Evolutionary conservation across 2,888 invertebrate genomes (phyloP).

Genomic region (Plagodis pulveraria): DNA sequence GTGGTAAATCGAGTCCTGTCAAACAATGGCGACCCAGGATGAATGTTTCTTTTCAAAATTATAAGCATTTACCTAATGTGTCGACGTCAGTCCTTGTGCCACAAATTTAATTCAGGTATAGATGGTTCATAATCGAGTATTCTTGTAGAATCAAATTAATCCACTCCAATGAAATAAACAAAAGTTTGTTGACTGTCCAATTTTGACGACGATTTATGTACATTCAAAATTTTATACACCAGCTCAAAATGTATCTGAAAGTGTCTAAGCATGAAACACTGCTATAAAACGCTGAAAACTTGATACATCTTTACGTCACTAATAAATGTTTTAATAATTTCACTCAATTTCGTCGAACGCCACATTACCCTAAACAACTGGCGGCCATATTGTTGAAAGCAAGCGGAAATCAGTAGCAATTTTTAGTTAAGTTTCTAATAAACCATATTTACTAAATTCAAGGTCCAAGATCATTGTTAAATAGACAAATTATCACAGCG

Average conservation of each 20-base stretch:
- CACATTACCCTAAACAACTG: conserved; percentile 85
- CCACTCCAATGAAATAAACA: conserved; percentile 82
- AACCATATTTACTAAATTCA: background rate
- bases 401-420: conserved; percentile 71
- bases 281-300: conserved; percentile 80
- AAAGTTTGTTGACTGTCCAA: conserved; percentile 85
- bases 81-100: conserved; percentile 75
- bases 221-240: conserved; percentile 76
- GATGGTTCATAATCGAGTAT: conserved; percentile 79
- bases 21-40: conserved; percentile 82
- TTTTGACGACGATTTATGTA: conserved; percentile 74
- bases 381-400: conserved; percentile 83
- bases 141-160: conserved; percentile 71
- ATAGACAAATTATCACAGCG: too few species aligned
- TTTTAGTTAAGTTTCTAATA: conserved; percentile 39
- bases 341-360: conserved; percentile 83
- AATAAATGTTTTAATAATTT: conserved; percentile 79
- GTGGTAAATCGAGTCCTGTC: conserved; percentile 61
- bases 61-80: conserved; percentile 77
- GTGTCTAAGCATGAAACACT: conserved; percentile 77
- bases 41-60: conserved; percentile 56
- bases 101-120: conserved; percentile 74
- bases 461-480: background rate
- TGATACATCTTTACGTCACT: conserved; percentile 80
- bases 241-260: conserved; percentile 68